A percentile compares a stretch with the other conserved stretches of the same genome.
These are phyloP conservation scores for Antennarius striatus DNA, from an alignment of 2,113 vertebrate species.

Conservation along the genomic window DNA sequence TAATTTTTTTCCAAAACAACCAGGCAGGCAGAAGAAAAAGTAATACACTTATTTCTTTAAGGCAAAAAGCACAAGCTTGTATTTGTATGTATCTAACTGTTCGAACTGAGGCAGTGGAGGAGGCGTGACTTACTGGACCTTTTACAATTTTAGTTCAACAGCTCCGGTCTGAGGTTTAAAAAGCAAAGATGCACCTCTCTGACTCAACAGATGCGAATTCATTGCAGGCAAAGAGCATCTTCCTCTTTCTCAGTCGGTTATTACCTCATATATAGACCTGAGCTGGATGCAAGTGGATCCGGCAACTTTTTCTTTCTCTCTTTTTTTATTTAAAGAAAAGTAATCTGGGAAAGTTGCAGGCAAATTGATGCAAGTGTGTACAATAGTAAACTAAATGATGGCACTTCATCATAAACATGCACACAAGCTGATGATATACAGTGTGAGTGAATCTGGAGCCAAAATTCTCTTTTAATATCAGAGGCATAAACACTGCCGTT, in stretches of 20 bases:
- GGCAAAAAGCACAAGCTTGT: too few relatives aligned
- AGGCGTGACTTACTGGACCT: too few relatives aligned
- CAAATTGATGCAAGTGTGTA: conserved; percentile 16
- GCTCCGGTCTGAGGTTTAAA: too few relatives aligned
- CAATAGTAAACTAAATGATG: conserved; percentile 38
- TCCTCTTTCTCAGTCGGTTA: not conserved
- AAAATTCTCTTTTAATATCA: conserved; percentile 47
- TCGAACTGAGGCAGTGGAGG: too few relatives aligned
- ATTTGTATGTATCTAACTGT: too few relatives aligned
- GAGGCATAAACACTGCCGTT: conserved; percentile 33
- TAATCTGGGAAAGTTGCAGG: conserved; percentile 2
- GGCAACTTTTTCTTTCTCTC: conserved; percentile 5
- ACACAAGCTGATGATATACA: conserved; percentile 30
- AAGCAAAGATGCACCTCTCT: too few relatives aligned
- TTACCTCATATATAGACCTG: conserved; percentile 8
- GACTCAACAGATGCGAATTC: too few relatives aligned
- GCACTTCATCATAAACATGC: conserved; percentile 40
- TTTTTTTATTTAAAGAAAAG: not conserved
- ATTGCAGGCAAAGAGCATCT: too few relatives aligned
- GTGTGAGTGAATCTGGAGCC: conserved; percentile 10
- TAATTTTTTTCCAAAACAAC: too few relatives aligned
- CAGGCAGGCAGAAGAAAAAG: too few relatives aligned
- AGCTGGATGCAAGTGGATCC: conserved; percentile 19
- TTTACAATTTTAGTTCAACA: too few relatives aligned
- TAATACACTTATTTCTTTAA: too few relatives aligned